Percentiles rank a stretch among this genome's conserved stretches.
phyloP scores from a whole-genome alignment of 2,888 invertebrate genomes.

The Orthosia gracilis region DNA sequence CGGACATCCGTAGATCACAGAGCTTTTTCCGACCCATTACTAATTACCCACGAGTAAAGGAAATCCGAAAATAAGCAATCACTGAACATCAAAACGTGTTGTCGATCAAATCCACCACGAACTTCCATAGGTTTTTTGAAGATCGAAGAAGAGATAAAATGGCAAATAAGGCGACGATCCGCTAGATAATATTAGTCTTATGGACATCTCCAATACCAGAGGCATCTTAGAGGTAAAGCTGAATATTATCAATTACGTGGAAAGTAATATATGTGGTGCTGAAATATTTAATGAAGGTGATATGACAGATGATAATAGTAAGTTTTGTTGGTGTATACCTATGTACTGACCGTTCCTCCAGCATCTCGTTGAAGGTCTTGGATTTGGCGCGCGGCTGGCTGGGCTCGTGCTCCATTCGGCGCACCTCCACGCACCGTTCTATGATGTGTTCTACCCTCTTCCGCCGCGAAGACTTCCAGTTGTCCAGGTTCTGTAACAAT shows the following conservation, averaged over 20 bases:
- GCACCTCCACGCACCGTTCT: conserved; percentile 97
- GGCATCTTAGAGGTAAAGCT: background rate
- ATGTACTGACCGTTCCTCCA: conserved; percentile 94
- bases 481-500: conserved; percentile 95
- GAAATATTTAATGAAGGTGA: background rate
- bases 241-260: background rate
- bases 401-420: conserved; percentile 96
- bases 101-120: background rate
- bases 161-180: background rate
- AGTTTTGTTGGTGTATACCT: conserved; percentile 40
- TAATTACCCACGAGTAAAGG: background rate
- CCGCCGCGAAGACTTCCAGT: conserved; percentile 98
- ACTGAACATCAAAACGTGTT: background rate
- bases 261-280: background rate
- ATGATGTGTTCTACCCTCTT: conserved; percentile 98
- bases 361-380: conserved; percentile 98
- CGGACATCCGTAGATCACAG: conserved; percentile 22
- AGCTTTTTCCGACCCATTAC: background rate
- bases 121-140: background rate
- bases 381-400: conserved; percentile 94
- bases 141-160: no score
- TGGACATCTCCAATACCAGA: background rate
- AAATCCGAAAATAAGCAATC: background rate
- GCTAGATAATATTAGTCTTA: background rate
- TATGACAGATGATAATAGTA: conserved; percentile 20